These are phyloP conservation scores for Mactra quadrangularis DNA, from an alignment of 1,140 invertebrate genomes.

Conservation along the genomic window DNA sequence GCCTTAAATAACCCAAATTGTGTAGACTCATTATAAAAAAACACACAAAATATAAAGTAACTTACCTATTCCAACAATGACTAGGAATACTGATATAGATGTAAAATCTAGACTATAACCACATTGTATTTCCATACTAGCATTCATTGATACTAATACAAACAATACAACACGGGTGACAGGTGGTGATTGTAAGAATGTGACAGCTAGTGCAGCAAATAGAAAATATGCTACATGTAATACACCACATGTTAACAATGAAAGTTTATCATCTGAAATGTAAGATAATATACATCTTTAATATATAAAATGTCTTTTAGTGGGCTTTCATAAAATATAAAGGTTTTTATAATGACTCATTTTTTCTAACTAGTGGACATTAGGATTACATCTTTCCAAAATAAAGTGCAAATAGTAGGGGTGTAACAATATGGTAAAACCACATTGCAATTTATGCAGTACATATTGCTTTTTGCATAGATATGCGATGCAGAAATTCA, in stretches of 20 bases:
- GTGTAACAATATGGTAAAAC: too few species aligned
- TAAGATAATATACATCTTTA: conserved; percentile 7
- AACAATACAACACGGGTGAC: conserved; percentile 68
- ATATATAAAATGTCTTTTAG: too few species aligned
- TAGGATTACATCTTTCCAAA: not conserved
- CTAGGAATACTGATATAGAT: conserved; percentile 71
- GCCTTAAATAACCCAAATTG: too few species aligned
- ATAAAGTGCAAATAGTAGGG: too few species aligned
- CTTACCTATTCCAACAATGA: conserved; percentile 66
- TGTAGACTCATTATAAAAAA: too few species aligned
- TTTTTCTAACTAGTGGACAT: not conserved
- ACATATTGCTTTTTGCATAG: too few species aligned
- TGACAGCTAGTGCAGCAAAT: conserved; percentile 71
- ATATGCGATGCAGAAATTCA: too few species aligned
- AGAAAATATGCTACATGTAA: conserved; percentile 81
- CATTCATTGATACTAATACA: conserved; percentile 72
- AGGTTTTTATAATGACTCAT: not conserved
- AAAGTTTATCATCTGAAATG: conserved; percentile 76
- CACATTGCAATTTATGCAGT: too few species aligned
- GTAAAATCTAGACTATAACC: conserved; percentile 73
- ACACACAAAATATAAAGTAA: too few species aligned
- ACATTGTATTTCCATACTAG: conserved; percentile 69
- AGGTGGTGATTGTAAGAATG: conserved; percentile 73
- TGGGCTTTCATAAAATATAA: too few species aligned
- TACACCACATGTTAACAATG: conserved; percentile 73